phyloP scores from a whole-genome alignment of 2,797 vertebrate genomes.

The Phalanger gymnotis region DNA sequence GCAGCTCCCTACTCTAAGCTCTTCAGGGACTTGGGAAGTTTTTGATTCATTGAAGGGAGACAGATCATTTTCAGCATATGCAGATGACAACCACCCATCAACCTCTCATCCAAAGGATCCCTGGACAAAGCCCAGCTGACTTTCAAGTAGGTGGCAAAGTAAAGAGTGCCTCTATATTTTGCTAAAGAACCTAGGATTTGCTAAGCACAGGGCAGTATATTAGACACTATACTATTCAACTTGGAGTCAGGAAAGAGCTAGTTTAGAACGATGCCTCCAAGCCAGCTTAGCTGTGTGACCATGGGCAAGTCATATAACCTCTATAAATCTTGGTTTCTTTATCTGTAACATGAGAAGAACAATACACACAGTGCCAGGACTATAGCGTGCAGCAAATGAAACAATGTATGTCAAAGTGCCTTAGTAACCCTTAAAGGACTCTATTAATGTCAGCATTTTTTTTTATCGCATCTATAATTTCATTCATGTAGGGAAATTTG shows the following conservation, averaged over 20 bases:
- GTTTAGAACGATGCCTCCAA: not conserved
- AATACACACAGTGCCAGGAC: not conserved
- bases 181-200: not conserved
- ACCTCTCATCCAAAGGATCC: not conserved
- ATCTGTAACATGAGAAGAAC: conserved; percentile 9
- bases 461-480: not conserved
- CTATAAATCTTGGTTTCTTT: conserved; percentile 44
- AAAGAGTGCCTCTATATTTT: not conserved
- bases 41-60: not conserved
- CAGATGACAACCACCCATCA: not conserved
- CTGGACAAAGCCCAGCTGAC: not conserved
- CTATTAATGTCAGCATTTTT: not conserved
- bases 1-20: not conserved
- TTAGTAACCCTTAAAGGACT: not conserved
- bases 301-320: conserved; percentile 4
- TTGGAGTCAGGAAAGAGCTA: not conserved
- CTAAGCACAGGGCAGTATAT: not conserved
- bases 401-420: not conserved
- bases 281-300: not conserved
- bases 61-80: not conserved
- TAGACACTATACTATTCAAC: not conserved
- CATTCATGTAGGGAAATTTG: not conserved
- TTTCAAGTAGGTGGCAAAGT: not conserved
- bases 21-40: not conserved
- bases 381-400: not conserved